phyloP scores from a whole-genome alignment of 2,888 invertebrate species.

The Lithophane ornitopus region DNA sequence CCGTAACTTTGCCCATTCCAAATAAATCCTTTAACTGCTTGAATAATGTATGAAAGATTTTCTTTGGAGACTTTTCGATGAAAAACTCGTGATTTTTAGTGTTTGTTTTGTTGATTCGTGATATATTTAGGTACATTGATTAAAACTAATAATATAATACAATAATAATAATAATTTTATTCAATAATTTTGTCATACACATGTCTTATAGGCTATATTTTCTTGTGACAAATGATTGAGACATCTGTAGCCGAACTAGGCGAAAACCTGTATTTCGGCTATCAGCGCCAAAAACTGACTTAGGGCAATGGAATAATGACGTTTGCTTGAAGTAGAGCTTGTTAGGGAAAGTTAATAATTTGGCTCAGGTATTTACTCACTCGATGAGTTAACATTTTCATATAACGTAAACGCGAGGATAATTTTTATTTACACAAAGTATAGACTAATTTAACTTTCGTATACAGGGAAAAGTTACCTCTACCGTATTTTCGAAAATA shows the following conservation, averaged over 20 bases:
- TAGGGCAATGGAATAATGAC: not conserved
- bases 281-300: too few relatives aligned
- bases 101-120: constrained; percentile 30
- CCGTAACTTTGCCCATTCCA: constrained; percentile 80
- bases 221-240: too few relatives aligned
- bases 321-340: constrained; percentile 22
- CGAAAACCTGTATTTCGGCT: too few relatives aligned
- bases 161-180: too few relatives aligned
- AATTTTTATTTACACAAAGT: constrained; percentile 1
- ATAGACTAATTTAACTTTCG: not conserved
- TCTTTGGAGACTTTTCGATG: constrained; percentile 41
- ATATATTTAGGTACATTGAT: constrained; percentile 23
- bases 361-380: constrained; percentile 12
- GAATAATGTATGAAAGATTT: constrained; percentile 80
- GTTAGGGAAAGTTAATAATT: constrained; percentile 23
- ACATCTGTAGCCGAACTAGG: too few relatives aligned
- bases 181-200: too few relatives aligned
- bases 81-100: constrained; percentile 45
- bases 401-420: not conserved
- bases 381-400: constrained; percentile 14
- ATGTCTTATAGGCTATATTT: too few relatives aligned
- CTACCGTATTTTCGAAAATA: constrained; percentile 13
- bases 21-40: constrained; percentile 82
- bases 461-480: not conserved
- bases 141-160: too few relatives aligned